Conservation (phyloP, 2,113 vertebrate species). For the Chionodraco myersi region DNA sequence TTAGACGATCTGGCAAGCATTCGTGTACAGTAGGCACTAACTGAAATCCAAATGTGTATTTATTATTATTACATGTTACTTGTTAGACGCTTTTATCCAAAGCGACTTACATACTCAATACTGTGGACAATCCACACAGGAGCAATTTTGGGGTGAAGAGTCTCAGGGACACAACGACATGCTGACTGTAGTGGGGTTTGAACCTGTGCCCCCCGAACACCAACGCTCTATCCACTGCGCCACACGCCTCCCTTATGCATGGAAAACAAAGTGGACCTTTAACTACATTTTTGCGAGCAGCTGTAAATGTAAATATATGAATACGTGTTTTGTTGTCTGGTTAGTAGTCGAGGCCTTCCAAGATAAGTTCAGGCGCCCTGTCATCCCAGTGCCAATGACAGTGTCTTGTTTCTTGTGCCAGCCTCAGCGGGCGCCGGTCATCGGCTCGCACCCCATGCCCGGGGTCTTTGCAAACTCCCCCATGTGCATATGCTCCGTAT, state of each 20-base stretch:
- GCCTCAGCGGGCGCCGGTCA: slow-evolving; percentile 72
- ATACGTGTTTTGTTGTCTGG: neutral
- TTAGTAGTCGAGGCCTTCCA: slow-evolving; percentile 23
- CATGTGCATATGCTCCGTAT: slow-evolving; percentile 84
- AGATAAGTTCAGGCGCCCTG: slow-evolving; percentile 36
- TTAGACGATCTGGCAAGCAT: neutral
- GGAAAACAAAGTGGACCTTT: neutral
- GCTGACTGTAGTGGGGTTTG: no score
- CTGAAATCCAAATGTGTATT: neutral
- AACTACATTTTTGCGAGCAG: neutral
- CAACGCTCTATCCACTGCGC: no score
- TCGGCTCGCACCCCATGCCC: slow-evolving; percentile 72
- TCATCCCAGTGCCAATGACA: slow-evolving; percentile 64
- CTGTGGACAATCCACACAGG: no score
- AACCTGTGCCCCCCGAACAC: no score
- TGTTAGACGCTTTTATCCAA: no score
- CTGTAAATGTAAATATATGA: neutral
- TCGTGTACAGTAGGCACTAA: neutral
- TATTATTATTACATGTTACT: no score
- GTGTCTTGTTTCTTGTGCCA: slow-evolving; percentile 75
- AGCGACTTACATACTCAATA: no score
- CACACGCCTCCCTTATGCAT: neutral
- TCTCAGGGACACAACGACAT: no score
- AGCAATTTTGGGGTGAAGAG: no score
- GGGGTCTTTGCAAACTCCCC: slow-evolving; percentile 79